Conservation (phyloP, 1,140 invertebrate genomes). For the Brachystomella parvula region DNA sequence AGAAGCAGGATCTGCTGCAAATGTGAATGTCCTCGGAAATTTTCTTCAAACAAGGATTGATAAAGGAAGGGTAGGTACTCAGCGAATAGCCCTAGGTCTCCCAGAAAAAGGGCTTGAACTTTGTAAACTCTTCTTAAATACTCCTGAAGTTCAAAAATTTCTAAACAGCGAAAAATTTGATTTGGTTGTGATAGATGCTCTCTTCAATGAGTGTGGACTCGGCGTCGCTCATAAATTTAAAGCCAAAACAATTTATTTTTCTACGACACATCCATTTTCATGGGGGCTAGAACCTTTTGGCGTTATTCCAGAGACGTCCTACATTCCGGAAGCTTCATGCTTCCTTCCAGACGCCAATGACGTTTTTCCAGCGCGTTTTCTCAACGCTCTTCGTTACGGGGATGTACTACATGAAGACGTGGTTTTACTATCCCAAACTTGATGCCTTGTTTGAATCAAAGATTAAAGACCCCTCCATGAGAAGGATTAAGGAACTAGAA, state of each 20-base stretch:
- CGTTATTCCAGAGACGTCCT: constrained; percentile 23
- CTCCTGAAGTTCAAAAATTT: constrained; percentile 14
- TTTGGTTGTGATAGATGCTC: constrained; percentile 30
- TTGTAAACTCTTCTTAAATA: constrained; percentile 14
- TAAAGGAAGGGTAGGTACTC: background rate
- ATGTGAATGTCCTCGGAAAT: background rate
- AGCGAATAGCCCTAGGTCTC: background rate
- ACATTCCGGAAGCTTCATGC: constrained; percentile 22
- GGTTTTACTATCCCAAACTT: constrained; percentile 5
- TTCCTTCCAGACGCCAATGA: constrained; percentile 11
- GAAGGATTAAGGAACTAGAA: constrained; percentile 35
- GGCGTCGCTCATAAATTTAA: constrained; percentile 25
- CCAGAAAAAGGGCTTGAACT: background rate
- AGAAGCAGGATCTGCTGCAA: background rate
- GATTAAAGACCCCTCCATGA: constrained; percentile 33
- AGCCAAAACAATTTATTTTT: constrained; percentile 20
- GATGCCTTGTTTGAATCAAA: constrained; percentile 13
- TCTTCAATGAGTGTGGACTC: constrained; percentile 31
- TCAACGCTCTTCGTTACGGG: constrained; percentile 1
- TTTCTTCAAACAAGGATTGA: background rate
- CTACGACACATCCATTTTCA: constrained; percentile 9
- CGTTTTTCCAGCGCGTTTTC: constrained; percentile 4
- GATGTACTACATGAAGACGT: background rate
- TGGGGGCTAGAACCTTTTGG: constrained; percentile 23
- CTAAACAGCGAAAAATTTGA: constrained; percentile 21